phyloP scores from a whole-genome alignment of 2,888 invertebrate species.

The Epirrhoe tristata region DNA sequence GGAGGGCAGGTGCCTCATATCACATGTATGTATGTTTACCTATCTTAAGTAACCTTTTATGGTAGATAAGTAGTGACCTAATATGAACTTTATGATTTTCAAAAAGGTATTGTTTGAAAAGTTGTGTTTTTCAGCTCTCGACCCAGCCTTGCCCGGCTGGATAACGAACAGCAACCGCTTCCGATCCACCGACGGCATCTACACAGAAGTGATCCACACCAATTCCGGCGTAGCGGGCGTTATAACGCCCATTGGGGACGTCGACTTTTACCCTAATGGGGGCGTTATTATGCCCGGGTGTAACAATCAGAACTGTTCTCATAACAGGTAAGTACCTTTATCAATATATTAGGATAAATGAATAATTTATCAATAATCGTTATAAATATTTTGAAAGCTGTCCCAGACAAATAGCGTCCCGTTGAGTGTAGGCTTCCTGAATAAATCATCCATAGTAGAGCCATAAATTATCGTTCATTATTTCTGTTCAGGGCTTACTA shows the following conservation, averaged over 20 bases:
- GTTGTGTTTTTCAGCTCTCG: constrained; percentile 54
- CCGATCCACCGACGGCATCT: constrained; percentile 42
- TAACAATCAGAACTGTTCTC: constrained; percentile 45
- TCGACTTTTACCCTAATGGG: constrained; percentile 55
- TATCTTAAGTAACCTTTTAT: no score
- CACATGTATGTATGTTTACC: no score
- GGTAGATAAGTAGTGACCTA: no score
- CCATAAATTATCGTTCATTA: no score
- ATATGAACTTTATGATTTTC: no score
- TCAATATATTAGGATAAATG: no score
- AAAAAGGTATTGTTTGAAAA: no score
- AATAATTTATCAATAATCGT: no score
- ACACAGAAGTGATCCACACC: constrained; percentile 56
- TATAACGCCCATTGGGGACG: constrained; percentile 41
- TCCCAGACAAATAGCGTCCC: neutral
- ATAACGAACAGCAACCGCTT: constrained; percentile 48
- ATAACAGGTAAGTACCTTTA: constrained; percentile 45
- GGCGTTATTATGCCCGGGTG: constrained; percentile 55
- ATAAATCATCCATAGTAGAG: no score
- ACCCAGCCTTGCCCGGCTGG: constrained; percentile 54
- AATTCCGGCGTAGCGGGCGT: constrained; percentile 51
- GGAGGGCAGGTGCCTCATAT: constrained; percentile 50
- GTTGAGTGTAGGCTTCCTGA: no score
- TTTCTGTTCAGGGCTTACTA: constrained; percentile 47
- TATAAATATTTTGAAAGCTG: constrained; percentile 4